Conservation (phyloP, 2,888 invertebrate species). For the Polydrusus tereticollis region DNA sequence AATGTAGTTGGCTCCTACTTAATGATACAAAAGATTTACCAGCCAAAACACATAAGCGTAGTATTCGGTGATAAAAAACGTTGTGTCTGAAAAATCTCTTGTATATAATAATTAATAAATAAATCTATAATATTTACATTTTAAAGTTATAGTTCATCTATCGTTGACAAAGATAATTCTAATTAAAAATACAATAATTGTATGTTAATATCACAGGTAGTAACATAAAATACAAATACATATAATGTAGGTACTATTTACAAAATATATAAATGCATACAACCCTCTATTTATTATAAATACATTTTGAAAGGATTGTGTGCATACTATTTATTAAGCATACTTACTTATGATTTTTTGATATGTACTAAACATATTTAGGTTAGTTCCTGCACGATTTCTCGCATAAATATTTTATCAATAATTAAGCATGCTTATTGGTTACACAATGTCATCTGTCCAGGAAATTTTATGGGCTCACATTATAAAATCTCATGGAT, state of each 20-base stretch:
- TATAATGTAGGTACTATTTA: not conserved
- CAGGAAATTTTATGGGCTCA: conserved; percentile 63
- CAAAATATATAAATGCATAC: not conserved
- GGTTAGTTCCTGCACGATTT: not conserved
- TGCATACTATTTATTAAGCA: not conserved
- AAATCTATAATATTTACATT: not conserved
- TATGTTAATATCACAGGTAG: conserved; percentile 60
- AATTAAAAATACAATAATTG: conserved; percentile 10
- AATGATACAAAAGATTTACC: not conserved
- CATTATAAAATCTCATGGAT: conserved; percentile 58
- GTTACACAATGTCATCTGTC: conserved; percentile 5
- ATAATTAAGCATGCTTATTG: conserved; percentile 6
- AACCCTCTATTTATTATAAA: not conserved
- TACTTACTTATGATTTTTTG: conserved; percentile 1
- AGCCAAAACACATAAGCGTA: not conserved
- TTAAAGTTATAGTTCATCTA: not conserved
- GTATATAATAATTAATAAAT: not conserved
- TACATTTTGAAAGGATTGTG: not conserved
- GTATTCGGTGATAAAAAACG: conserved; percentile 1
- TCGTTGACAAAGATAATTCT: not conserved
- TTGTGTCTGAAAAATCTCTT: not conserved
- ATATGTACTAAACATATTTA: conserved; percentile 1
- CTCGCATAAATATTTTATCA: not conserved
- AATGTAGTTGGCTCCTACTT: too few relatives aligned
- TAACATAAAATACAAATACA: conserved; percentile 52